Percentiles rank a stretch among this genome's conserved stretches.
Conservation (phyloP, 2,888 invertebrate genomes). For the Digitonthophagus gazella region DNA sequence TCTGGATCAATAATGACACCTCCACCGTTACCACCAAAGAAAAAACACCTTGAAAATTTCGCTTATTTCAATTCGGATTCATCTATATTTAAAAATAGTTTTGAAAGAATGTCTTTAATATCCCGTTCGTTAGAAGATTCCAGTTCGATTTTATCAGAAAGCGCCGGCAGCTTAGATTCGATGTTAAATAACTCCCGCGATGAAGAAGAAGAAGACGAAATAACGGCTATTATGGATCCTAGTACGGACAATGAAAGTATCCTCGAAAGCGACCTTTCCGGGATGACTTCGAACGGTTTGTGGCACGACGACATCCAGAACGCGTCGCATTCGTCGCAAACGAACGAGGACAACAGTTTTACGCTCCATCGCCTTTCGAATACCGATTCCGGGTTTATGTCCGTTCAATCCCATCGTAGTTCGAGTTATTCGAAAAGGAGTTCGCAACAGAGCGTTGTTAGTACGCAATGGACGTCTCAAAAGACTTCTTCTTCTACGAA, state of each 20-base stretch:
- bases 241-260: constrained; percentile 36
- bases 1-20: constrained; percentile 62
- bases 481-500: constrained; percentile 32
- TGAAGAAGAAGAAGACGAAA: constrained; percentile 76
- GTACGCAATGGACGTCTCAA: constrained; percentile 47
- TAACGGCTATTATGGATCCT: constrained; percentile 57
- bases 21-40: constrained; percentile 78
- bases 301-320: constrained; percentile 26
- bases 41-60: constrained; percentile 54
- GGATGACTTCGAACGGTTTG: constrained; percentile 36
- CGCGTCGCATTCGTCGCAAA: background rate
- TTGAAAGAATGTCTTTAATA: constrained; percentile 68
- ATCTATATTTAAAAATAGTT: constrained; percentile 64
- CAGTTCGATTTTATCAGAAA: constrained; percentile 63
- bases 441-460: constrained; percentile 59
- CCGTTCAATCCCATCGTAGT: constrained; percentile 62
- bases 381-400: constrained; percentile 61
- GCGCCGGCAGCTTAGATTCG: constrained; percentile 83
- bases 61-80: constrained; percentile 55
- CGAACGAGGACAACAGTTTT: constrained; percentile 35
- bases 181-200: constrained; percentile 85
- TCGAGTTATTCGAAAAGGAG: constrained; percentile 62
- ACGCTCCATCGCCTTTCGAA: constrained; percentile 47
- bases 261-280: constrained; percentile 46
- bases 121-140: constrained; percentile 74